Base-by-base conservation (phyloP, 1,140 invertebrate genomes). In the Calliopsis andreniformis region DNA sequence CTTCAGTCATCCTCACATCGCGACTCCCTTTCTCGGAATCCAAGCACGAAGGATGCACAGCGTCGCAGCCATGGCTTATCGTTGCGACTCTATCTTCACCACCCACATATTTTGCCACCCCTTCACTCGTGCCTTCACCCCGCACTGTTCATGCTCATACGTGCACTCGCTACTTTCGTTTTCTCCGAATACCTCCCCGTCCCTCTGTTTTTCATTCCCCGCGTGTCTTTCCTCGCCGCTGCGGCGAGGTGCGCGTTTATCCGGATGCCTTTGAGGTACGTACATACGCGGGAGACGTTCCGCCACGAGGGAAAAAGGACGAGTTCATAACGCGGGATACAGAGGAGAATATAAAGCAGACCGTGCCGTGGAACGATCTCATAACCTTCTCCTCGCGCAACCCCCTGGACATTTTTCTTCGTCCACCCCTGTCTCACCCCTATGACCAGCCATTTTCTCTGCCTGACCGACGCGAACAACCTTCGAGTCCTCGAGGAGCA, bases 341-440 rank as follows among this genome's bases (percentile, higher is more conserved):
- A 42, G 55, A 56, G 47, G 55, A 23, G 80, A 83, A 79, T 83
- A 83, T 83, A 79, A 83, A 83, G 39, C 69, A 76, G 35, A 39
- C 59, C n/a, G 53, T n/a, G 28, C 63, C 58, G 20, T 47, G 42
- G 55, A 76, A 75, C 53, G 49, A 61, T 82, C 73, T 70, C 35
- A 68, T 79, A 83, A 71, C 45, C 76, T 72, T 55, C 39, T 43
- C 51, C 64, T 7, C 8, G 20, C 35, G 30, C 71, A 62, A 20
- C 35, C 16, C 42, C 10, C 39, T 49, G 18, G 16, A 56, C 16
- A 20, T 59, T 63, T 79, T 71, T 76, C 72, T 45, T 23, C 25
- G 10, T 62, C 25, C 4, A 58, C 6, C 28, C 7, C 51, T 16
- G 8, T 3, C 14, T 25, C 49, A 20, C 14, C n/a, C 51, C 42